Conservation (phyloP, 1,140 invertebrate genomes). For the Muscidifurax raptorellus region DNA sequence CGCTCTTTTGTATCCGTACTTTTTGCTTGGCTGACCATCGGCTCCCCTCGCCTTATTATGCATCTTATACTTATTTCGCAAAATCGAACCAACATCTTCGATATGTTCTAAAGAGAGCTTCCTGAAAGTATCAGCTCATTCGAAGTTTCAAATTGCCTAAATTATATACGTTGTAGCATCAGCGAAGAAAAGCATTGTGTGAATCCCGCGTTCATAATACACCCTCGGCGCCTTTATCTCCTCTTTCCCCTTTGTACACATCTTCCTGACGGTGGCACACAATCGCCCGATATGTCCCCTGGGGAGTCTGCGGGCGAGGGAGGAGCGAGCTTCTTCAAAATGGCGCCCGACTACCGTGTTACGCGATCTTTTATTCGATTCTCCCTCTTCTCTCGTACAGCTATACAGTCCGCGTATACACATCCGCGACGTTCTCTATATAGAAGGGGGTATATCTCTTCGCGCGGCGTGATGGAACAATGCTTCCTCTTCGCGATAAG, state of each 20-base stretch:
- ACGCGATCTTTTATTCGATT: slow-evolving; percentile 62
- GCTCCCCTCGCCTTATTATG: no score
- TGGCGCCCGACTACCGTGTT: slow-evolving; percentile 65
- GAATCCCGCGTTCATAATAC: background rate
- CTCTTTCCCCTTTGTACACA: background rate
- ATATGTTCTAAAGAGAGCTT: no score
- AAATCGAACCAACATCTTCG: no score
- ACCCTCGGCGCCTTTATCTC: background rate
- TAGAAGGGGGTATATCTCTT: background rate
- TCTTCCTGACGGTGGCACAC: background rate
- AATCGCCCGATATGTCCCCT: background rate
- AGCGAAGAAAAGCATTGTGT: background rate
- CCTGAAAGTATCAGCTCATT: no score
- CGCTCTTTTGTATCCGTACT: no score
- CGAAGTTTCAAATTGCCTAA: no score
- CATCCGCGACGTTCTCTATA: background rate
- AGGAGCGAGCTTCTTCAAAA: slow-evolving; percentile 72
- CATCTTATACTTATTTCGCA: no score
- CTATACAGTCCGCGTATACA: background rate
- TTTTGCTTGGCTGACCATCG: no score
- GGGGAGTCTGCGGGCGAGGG: slow-evolving; percentile 56
- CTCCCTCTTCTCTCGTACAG: background rate
- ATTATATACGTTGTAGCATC: no score
- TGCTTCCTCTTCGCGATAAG: slow-evolving; percentile 32
- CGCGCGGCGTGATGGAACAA: slow-evolving; percentile 37